These are phyloP conservation scores for Sthenelais limicola DNA, from an alignment of 2,888 invertebrate species.

Conservation along the genomic window DNA sequence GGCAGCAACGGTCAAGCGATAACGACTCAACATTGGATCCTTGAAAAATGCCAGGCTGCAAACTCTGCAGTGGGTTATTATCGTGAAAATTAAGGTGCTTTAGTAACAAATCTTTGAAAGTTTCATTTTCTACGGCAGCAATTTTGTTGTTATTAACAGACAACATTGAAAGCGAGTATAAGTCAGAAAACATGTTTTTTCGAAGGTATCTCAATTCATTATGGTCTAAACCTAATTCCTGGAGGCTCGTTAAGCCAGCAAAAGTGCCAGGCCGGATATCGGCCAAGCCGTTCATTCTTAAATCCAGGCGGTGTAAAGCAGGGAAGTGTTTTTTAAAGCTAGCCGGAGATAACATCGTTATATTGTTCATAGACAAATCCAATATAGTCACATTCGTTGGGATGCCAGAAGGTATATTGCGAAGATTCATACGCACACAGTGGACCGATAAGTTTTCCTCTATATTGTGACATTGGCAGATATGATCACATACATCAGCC, in stretches of 20 bases:
- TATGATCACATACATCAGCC: slow-evolving; percentile 1
- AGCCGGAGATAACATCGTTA: neutral
- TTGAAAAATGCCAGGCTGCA: slow-evolving; percentile 7
- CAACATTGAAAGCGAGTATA: neutral
- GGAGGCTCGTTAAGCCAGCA: neutral
- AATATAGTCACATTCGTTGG: slow-evolving; percentile 23
- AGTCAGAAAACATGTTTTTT: neutral
- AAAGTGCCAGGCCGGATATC: neutral
- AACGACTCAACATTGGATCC: slow-evolving; percentile 9
- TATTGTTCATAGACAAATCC: slow-evolving; percentile 30
- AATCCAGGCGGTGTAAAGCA: slow-evolving; percentile 8
- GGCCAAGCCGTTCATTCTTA: slow-evolving; percentile 13
- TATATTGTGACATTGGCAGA: slow-evolving; percentile 29
- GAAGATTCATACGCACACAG: slow-evolving; percentile 14
- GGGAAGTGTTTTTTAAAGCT: neutral
- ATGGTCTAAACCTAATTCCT: slow-evolving; percentile 31
- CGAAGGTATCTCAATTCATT: neutral
- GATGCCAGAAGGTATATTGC: neutral
- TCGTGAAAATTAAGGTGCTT: slow-evolving; percentile 22
- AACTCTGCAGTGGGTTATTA: slow-evolving; percentile 10
- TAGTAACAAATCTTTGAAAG: slow-evolving; percentile 5
- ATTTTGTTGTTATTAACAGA: slow-evolving; percentile 31
- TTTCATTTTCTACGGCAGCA: slow-evolving; percentile 6
- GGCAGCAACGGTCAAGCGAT: slow-evolving; percentile 25
- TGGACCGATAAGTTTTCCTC: slow-evolving; percentile 28